Base-by-base conservation (phyloP, 2,888 invertebrate genomes). In the Matsumyia berberina region DNA sequence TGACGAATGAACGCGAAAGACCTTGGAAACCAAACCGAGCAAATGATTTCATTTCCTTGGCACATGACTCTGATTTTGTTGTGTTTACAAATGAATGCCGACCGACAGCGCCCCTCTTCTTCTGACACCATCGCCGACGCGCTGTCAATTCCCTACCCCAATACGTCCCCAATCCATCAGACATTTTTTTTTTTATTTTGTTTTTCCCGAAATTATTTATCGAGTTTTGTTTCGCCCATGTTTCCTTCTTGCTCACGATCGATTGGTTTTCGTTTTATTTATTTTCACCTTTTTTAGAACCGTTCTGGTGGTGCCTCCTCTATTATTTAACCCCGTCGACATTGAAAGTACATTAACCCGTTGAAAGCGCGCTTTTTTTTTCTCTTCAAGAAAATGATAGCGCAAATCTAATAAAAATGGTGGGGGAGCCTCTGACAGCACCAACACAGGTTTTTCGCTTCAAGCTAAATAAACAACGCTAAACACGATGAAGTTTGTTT, bases 31-130 rank as follows among this genome's bases (percentile, higher is more conserved):
- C 55, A 42, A 79, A 79, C 62, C 58, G 67, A 79, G 79, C 72
- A 83, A 69, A 73, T 78, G 69, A 78, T 83, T 83, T 83, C 73
- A 83, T 83, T 83, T 83, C 73, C 79, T 83, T 55, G 53, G 64
- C 72, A 73, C 79, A 83, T 83, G 73, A 79, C 39, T 73, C 37
- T 42, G 72, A 49, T 73, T n/a, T 72, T 67, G 69, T 57, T 78
- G 70, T 70, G 62, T 78, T 78, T 78, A 78, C 78, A 70, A 78
- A 70, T 64, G 67, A 53, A 74, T 73, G 55, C 72, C 72, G 29
- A 62, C 55, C 29, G 33, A 49, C 64, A 55, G 49, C 33, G 49
- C 49, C 42, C 33, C 35, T 24, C 49, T 29, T 58, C 58, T 58
- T 37, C 29, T 24, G 39, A 33, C 15, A 31, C 17, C 35, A 17